Conservation (phyloP, 2,797 vertebrate genomes). For the Argentina silus region DNA sequence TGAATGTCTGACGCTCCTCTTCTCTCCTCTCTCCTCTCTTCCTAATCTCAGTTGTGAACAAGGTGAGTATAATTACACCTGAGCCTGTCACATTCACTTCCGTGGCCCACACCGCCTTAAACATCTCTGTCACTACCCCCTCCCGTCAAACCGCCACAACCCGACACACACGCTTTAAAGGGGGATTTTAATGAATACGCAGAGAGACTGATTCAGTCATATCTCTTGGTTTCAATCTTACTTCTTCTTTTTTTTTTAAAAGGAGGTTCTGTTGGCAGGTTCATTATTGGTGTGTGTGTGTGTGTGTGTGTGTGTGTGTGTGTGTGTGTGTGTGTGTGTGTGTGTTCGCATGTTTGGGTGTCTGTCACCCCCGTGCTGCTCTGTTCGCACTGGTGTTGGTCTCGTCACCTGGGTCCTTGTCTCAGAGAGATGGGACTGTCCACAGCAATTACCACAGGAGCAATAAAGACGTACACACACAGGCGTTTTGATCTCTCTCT, state of each 20-base stretch:
- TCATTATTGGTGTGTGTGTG: constrained; percentile 83
- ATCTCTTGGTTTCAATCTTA: constrained; percentile 81
- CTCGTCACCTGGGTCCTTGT: constrained; percentile 86
- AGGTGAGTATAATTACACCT: constrained; percentile 74
- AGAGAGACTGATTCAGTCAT: constrained; percentile 84
- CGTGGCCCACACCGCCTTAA: constrained; percentile 66
- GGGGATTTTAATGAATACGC: constrained; percentile 86
- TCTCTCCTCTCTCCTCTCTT: constrained; percentile 21
- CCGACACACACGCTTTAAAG: constrained; percentile 75
- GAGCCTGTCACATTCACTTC: constrained; percentile 70
- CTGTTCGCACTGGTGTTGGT: constrained; percentile 67
- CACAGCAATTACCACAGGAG: constrained; percentile 82
- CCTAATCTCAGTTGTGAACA: constrained; percentile 70
- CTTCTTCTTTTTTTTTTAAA: constrained; percentile 37
- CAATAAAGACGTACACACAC: constrained; percentile 79
- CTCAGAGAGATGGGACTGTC: constrained; percentile 85
- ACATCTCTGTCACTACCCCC: constrained; percentile 70
- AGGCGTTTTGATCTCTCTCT: constrained; percentile 79
- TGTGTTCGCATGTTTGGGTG: constrained; percentile 13
- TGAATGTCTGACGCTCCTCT: constrained; percentile 52
- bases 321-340: constrained; percentile 56
- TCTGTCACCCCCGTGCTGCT: constrained; percentile 45
- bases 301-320: constrained; percentile 9
- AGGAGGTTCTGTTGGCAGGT: constrained; percentile 86
- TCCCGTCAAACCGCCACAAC: constrained; percentile 79